Conservation (phyloP, 2,888 invertebrate genomes). For the Leptopterna dolabrata region DNA sequence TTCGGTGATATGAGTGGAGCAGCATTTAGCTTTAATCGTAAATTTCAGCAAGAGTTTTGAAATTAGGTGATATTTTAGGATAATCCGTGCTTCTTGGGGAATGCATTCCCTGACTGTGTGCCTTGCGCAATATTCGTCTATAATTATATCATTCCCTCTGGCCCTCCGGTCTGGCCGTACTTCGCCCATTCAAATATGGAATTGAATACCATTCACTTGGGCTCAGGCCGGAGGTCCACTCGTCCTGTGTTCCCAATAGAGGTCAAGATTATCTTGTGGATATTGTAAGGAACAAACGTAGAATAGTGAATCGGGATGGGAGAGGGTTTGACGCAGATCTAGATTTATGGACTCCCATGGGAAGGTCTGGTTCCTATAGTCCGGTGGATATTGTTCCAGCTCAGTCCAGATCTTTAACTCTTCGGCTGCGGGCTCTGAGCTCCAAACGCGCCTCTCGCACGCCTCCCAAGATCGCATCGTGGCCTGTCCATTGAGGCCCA, state of each 20-base stretch:
- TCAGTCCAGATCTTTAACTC: not conserved
- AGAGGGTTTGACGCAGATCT: not conserved
- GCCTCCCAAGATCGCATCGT: constrained; percentile 15
- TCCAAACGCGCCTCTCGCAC: not conserved
- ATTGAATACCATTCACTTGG: too few species aligned
- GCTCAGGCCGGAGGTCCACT: too few species aligned
- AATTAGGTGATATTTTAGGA: too few species aligned
- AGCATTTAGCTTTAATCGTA: too few species aligned
- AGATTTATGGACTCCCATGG: not conserved
- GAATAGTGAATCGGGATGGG: not conserved
- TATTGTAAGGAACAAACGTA: not conserved
- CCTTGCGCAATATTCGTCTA: too few species aligned
- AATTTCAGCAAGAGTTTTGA: too few species aligned
- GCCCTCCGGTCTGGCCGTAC: too few species aligned
- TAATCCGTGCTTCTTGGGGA: too few species aligned
- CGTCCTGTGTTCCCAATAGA: not conserved
- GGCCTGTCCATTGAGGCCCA: not conserved
- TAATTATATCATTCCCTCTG: too few species aligned
- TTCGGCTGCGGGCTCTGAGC: not conserved
- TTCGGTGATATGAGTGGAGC: too few species aligned
- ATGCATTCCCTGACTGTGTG: too few species aligned
- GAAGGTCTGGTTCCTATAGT: not conserved
- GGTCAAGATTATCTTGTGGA: not conserved
- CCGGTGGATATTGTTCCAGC: not conserved
- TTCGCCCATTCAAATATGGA: too few species aligned